Evolutionary conservation across 2,888 invertebrate genomes (phyloP).

Genomic region (Linnaemya tessellans): DNA sequence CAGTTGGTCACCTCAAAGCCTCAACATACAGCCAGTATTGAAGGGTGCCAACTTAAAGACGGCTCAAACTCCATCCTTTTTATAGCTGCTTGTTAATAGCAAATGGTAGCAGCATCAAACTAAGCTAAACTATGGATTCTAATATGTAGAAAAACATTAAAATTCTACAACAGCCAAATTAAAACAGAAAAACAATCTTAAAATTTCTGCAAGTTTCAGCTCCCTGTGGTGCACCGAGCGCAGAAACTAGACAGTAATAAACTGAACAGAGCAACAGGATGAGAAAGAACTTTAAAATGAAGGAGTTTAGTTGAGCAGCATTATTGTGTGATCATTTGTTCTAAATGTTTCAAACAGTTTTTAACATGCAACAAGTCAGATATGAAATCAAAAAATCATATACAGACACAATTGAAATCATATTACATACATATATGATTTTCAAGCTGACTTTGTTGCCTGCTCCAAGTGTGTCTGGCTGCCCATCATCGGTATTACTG

Average conservation of each 20-base stretch:
- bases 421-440: background rate
- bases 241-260: conserved; percentile 43
- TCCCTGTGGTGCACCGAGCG: conserved; percentile 63
- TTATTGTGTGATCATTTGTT: conserved; percentile 64
- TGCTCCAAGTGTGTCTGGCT: background rate
- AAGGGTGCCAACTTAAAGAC: conserved; percentile 66
- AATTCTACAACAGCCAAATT: conserved; percentile 9
- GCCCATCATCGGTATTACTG: conserved; percentile 33
- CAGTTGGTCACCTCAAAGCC: conserved; percentile 13
- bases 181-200: conserved; percentile 27
- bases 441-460: background rate
- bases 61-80: conserved; percentile 48
- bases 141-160: conserved; percentile 49
- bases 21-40: conserved; percentile 39
- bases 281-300: conserved; percentile 33
- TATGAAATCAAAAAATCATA: conserved; percentile 40
- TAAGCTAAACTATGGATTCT: conserved; percentile 60
- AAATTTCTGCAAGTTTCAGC: conserved; percentile 56
- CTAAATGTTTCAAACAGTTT: conserved; percentile 59
- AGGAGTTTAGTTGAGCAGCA: conserved; percentile 39
- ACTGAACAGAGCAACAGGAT: background rate
- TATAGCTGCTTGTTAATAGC: conserved; percentile 62
- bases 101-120: conserved; percentile 68
- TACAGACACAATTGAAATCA: conserved; percentile 31
- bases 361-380: conserved; percentile 41